Base-by-base conservation (phyloP, 2,797 vertebrate genomes). In the Bryconaethiops microstoma region DNA sequence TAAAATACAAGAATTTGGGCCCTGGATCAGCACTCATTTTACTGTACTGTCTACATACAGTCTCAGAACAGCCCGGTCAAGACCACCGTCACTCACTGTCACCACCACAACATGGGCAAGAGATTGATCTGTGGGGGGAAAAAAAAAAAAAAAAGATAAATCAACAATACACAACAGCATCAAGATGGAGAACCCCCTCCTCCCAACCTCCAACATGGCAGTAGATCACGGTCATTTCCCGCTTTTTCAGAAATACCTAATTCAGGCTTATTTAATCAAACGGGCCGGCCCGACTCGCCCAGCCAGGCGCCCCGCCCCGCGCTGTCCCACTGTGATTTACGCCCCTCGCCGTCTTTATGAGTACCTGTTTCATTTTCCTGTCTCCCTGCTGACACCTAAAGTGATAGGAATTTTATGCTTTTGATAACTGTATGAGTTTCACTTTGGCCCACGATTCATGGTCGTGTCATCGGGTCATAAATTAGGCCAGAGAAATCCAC, bases 371-470 rank as follows among this genome's bases (percentile, higher is more conserved):
- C 92, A 93, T 92, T 92, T 92, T 91, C 91, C 88, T 89, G 88
- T 91, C 88, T 89, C 88, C 88, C 80, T 90, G 85, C 71, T 93
- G 94, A 93, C 94, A 94, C 85, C 92, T 94, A 93, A 94, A 94
- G 93, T 93, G 91, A 94, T 92, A 92, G 92, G 91, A 92, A 89
- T 93, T 92, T 92, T 93, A 94, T 92, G 92, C 88, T 93, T 94
- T 92, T 93, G 92, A 94, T 94, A 94, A 93, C 90, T 92, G 90
- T 92, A 93, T 93, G 92, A 93, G 92, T 93, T 93, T 93, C 90
- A 88, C 90, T 93, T 92, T 92, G 91, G 83, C 83, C 82, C 42
- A 54, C 87, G 91, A 92, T 93, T 92, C 91, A 92, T 86, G 82
- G 88, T 79, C 87, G 65, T 92, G 92, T 93, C 92, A 90, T 74